Conservation (phyloP, 2,113 vertebrate species). For the Damaliscus lunatus region DNA sequence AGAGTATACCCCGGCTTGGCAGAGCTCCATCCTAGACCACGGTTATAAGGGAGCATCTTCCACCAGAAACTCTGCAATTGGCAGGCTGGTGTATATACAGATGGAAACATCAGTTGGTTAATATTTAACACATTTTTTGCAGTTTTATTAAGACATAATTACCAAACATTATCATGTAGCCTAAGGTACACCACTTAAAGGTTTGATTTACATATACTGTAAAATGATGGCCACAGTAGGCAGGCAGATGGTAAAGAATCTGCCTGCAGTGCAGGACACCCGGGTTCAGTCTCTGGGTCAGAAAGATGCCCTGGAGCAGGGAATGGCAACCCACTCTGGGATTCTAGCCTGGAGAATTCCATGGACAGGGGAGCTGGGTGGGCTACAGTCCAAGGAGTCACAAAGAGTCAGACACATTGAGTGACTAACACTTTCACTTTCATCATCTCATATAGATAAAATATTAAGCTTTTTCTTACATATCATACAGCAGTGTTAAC, state of each 20-base stretch:
- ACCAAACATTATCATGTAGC: neutral
- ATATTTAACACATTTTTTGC: neutral
- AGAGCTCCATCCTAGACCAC: neutral
- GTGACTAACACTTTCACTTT: neutral
- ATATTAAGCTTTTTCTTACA: neutral
- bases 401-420: neutral
- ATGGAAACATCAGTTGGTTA: neutral
- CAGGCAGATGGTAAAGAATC: neutral
- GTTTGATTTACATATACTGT: neutral
- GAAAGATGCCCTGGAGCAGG: neutral
- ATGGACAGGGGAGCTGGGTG: neutral
- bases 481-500: neutral
- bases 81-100: neutral
- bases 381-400: neutral
- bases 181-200: neutral
- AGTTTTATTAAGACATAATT: neutral
- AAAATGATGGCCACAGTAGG: neutral
- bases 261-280: neutral
- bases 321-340: fast-evolving
- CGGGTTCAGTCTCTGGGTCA: neutral
- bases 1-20: neutral
- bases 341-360: neutral
- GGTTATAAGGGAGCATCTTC: neutral
- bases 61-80: neutral
- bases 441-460: neutral